Conservation (phyloP, 1,140 invertebrate genomes). For the Brachionus rotundiformis region DNA sequence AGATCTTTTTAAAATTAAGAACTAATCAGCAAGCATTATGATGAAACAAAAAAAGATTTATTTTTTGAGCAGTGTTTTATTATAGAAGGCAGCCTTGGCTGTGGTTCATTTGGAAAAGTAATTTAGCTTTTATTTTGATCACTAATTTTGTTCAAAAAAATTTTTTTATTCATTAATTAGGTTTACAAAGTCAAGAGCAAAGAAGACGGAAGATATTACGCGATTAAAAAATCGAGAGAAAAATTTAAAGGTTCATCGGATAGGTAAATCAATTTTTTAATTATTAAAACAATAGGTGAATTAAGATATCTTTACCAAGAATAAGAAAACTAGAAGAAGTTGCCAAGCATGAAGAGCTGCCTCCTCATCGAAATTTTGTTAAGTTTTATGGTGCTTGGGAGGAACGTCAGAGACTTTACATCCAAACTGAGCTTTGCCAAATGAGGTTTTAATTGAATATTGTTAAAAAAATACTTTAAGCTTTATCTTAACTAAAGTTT, state of each 20-base stretch:
- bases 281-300: background rate
- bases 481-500: conserved; percentile 58
- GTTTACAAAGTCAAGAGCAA: conserved; percentile 70
- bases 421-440: conserved; percentile 74
- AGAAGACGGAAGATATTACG: conserved; percentile 72
- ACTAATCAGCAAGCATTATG: conserved; percentile 56
- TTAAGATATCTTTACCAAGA: conserved; percentile 55
- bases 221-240: conserved; percentile 71
- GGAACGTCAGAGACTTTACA: conserved; percentile 72
- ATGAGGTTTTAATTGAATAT: conserved; percentile 59
- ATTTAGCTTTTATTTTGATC: too few species aligned
- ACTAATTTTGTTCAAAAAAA: conserved; percentile 46
- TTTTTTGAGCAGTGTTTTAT: conserved; percentile 72
- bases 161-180: conserved; percentile 54
- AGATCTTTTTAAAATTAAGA: background rate
- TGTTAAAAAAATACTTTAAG: background rate
- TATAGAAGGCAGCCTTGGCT: conserved; percentile 69
- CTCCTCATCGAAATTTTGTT: conserved; percentile 72
- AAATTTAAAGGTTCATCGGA: conserved; percentile 69
- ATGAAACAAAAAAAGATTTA: conserved; percentile 59
- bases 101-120: conserved; percentile 72
- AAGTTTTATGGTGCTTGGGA: conserved; percentile 74
- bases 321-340: conserved; percentile 72
- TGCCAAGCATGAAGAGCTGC: conserved; percentile 71
- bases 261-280: conserved; percentile 60